Evolutionary conservation across 2,888 invertebrate genomes (phyloP).

Genomic region (Automeris io): DNA sequence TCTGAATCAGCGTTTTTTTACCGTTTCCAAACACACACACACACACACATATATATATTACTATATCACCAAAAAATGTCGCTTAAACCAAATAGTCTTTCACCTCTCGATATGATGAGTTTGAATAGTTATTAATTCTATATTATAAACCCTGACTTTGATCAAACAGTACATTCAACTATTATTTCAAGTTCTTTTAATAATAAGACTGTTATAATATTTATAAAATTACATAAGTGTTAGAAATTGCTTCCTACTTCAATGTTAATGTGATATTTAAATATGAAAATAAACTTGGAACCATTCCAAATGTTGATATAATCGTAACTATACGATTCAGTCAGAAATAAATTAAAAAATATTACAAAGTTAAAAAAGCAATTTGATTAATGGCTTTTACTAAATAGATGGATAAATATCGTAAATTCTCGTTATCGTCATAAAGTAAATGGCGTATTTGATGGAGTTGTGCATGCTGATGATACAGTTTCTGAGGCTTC

Average conservation of each 20-base stretch:
- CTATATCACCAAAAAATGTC: too few relatives aligned
- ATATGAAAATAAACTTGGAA: slow-evolving; percentile 66
- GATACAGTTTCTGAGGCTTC: too few relatives aligned
- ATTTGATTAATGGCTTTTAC: slow-evolving; percentile 25
- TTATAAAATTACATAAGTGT: neutral
- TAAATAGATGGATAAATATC: too few relatives aligned
- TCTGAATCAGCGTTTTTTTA: too few relatives aligned
- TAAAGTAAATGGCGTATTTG: neutral
- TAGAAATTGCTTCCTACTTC: slow-evolving; percentile 43
- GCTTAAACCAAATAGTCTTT: too few relatives aligned
- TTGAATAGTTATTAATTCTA: too few relatives aligned
- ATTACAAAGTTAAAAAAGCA: slow-evolving; percentile 43
- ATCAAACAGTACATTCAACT: too few relatives aligned
- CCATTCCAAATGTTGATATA: slow-evolving; percentile 52
- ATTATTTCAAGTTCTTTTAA: too few relatives aligned
- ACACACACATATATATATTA: too few relatives aligned
- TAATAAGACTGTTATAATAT: neutral
- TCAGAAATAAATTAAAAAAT: slow-evolving; percentile 63
- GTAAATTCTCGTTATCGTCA: neutral
- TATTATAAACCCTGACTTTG: too few relatives aligned
- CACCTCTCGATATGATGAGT: too few relatives aligned
- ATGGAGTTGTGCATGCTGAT: neutral
- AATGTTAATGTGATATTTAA: slow-evolving; percentile 59
- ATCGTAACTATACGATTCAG: slow-evolving; percentile 43
- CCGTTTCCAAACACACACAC: too few relatives aligned